Percentiles rank a stretch among this genome's conserved stretches.
phyloP scores from a whole-genome alignment of 2,888 invertebrate genomes.

The Tiphia femorata region DNA sequence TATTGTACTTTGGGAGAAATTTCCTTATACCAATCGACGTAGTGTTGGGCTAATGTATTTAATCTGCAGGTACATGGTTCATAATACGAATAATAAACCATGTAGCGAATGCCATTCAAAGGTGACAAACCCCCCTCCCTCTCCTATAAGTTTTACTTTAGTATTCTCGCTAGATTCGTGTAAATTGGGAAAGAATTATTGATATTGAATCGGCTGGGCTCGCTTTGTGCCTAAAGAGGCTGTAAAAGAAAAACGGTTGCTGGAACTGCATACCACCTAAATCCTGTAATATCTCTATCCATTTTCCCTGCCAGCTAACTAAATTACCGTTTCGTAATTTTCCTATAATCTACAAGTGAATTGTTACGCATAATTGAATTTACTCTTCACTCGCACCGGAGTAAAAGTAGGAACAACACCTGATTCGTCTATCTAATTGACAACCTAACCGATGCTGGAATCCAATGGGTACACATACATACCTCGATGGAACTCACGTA shows the following conservation, averaged over 20 bases:
- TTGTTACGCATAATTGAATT: too few relatives aligned
- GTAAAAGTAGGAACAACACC: constrained; percentile 22
- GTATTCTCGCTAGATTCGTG: constrained; percentile 33
- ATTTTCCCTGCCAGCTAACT: constrained; percentile 29
- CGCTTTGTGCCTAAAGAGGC: constrained; percentile 66
- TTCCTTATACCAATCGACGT: constrained; percentile 21
- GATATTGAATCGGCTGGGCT: constrained; percentile 57
- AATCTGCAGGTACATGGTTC: too few relatives aligned
- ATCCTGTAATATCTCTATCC: constrained; percentile 62
- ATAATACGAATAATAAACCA: constrained; percentile 19
- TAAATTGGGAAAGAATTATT: constrained; percentile 40
- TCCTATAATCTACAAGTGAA: constrained; percentile 16
- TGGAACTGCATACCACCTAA: constrained; percentile 55
- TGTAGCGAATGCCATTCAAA: too few relatives aligned
- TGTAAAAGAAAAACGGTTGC: constrained; percentile 61
- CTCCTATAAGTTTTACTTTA: constrained; percentile 17
- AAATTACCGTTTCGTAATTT: constrained; percentile 12
- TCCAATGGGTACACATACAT: constrained; percentile 63
- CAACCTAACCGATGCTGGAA: constrained; percentile 62
- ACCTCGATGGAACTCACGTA: constrained; percentile 59
- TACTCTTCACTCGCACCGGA: too few relatives aligned
- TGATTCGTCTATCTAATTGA: constrained; percentile 45
- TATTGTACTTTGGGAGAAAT: constrained; percentile 16
- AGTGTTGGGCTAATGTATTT: too few relatives aligned
- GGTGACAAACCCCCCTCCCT: constrained; percentile 31